Percentiles rank a stretch among this genome's conserved stretches.
phyloP scores from a whole-genome alignment of 1,140 invertebrate species.

The Frieseomelitta varia region DNA sequence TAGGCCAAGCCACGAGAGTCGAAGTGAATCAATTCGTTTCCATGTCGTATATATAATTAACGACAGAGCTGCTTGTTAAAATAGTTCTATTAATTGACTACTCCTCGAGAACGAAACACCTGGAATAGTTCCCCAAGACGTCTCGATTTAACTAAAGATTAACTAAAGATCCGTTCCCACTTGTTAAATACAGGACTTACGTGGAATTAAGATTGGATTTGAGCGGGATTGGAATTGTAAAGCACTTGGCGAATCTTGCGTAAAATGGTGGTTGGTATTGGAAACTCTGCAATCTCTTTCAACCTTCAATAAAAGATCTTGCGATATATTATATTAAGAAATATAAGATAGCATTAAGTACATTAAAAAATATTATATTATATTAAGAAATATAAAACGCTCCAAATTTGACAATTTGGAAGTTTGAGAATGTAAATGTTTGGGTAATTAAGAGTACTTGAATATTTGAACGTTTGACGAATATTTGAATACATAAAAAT shows the following conservation, averaged over 20 bases:
- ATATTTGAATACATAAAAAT: no score
- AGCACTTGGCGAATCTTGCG: not conserved
- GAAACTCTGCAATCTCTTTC: not conserved
- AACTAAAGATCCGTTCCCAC: not conserved
- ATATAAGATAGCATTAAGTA: not conserved
- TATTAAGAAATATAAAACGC: no score
- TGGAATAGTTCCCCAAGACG: not conserved
- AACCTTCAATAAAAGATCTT: not conserved
- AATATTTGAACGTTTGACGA: no score
- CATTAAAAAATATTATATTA: no score
- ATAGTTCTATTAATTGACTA: slow-evolving; percentile 37
- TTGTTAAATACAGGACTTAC: not conserved
- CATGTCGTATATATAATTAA: not conserved
- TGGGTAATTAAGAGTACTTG: no score
- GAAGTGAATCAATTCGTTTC: slow-evolving; percentile 43
- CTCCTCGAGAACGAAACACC: not conserved
- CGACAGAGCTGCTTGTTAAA: not conserved
- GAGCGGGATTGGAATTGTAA: not conserved
- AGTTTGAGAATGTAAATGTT: no score
- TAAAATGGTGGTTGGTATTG: not conserved
- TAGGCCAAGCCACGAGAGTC: not conserved
- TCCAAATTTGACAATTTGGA: no score
- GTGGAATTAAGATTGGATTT: not conserved
- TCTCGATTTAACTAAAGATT: not conserved
- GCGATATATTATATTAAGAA: not conserved